Percentiles rank a stretch among this genome's conserved stretches.
Evolutionary conservation across 2,888 invertebrate species (phyloP).

Genomic region (Amphipyra tragopoginis): DNA sequence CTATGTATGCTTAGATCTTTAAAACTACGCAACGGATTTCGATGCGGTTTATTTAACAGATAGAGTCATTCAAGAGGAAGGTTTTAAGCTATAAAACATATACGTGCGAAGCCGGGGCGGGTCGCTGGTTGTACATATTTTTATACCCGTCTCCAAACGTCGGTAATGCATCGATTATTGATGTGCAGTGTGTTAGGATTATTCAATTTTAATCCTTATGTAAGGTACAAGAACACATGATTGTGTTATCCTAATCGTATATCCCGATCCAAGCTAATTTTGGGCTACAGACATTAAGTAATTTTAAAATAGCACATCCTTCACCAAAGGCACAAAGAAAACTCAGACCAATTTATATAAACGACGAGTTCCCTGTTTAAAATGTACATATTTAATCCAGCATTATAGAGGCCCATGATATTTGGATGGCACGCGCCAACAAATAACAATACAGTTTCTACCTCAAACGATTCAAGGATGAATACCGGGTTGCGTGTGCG

Average conservation of each 20-base stretch:
- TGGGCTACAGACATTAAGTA: constrained; percentile 28
- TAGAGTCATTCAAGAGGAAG: no score
- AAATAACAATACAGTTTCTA: constrained; percentile 75
- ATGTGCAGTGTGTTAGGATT: neutral
- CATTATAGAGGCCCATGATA: constrained; percentile 54
- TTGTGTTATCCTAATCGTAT: constrained; percentile 16
- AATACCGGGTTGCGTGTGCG: constrained; percentile 70
- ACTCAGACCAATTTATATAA: constrained; percentile 56
- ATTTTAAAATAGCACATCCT: constrained; percentile 41
- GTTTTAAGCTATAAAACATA: no score
- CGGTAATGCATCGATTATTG: neutral
- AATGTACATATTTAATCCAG: constrained; percentile 64
- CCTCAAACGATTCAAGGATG: constrained; percentile 82
- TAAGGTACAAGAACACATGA: constrained; percentile 20
- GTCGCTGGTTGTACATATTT: constrained; percentile 18
- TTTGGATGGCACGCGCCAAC: constrained; percentile 68
- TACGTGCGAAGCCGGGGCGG: no score
- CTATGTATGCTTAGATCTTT: no score
- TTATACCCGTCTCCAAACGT: constrained; percentile 3
- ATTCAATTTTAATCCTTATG: neutral
- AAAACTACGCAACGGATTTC: no score
- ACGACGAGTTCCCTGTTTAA: constrained; percentile 60
- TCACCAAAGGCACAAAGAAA: constrained; percentile 44
- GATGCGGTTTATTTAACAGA: no score
- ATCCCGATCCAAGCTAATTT: constrained; percentile 15